Conservation (phyloP, 2,797 vertebrate species). For the Passerculus sandwichensis region DNA sequence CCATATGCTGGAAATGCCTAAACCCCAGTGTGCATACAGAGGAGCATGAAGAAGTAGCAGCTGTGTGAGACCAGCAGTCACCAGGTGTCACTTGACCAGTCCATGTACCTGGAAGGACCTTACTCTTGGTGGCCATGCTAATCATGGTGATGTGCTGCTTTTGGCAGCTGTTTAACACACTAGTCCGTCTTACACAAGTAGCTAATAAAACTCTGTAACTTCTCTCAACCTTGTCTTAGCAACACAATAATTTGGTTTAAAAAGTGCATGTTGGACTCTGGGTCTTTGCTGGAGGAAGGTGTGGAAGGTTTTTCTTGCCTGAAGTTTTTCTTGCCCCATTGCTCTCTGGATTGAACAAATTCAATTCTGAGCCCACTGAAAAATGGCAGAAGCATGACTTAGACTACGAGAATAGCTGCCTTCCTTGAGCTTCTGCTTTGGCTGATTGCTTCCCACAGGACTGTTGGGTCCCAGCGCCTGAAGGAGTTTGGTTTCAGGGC, state of each 20-base stretch:
- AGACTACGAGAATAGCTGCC: not conserved
- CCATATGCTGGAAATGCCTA: not conserved
- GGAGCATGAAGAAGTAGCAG: not conserved
- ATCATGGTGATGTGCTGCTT: not conserved
- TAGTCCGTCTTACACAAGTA: not conserved
- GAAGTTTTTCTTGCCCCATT: not conserved
- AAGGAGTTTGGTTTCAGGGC: conserved; percentile 1
- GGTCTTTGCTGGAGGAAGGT: not conserved
- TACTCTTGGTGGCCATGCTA: not conserved
- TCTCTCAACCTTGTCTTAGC: not conserved
- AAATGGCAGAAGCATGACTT: not conserved
- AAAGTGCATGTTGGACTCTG: not conserved
- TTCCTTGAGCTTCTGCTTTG: conserved; percentile 18
- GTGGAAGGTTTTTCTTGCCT: not conserved
- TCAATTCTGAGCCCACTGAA: not conserved
- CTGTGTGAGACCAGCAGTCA: not conserved
- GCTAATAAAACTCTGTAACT: not conserved
- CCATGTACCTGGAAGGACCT: not conserved
- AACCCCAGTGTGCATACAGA: not conserved
- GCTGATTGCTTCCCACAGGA: not conserved
- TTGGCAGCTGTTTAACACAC: not conserved
- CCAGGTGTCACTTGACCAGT: not conserved
- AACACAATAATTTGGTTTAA: not conserved
- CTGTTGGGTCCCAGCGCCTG: not conserved
- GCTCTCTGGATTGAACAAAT: not conserved